A percentile compares a stretch with the other conserved stretches of the same genome.
These are phyloP conservation scores for Bicyclus anynana DNA, from an alignment of 1,140 invertebrate genomes.

Conservation along the genomic window DNA sequence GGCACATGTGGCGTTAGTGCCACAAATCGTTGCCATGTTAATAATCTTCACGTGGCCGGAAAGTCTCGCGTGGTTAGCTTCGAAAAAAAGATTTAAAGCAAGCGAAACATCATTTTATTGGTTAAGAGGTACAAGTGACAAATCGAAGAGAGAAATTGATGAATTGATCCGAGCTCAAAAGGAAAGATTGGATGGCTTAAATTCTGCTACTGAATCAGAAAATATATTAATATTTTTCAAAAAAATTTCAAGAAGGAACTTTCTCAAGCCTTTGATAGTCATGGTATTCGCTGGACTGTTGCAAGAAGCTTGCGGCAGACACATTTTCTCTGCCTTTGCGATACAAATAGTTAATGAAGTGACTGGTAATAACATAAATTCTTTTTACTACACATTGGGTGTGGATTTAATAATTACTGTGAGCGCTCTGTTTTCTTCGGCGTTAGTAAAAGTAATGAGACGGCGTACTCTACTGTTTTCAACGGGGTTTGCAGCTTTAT, in stretches of 20 bases:
- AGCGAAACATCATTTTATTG: slow-evolving; percentile 47
- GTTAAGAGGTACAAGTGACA: slow-evolving; percentile 40
- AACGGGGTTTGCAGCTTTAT: slow-evolving; percentile 40
- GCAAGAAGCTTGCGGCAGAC: slow-evolving; percentile 50
- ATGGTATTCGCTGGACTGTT: slow-evolving; percentile 38
- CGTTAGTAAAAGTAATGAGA: slow-evolving; percentile 48
- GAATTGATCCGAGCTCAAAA: slow-evolving; percentile 46
- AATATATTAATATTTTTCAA: slow-evolving; percentile 32
- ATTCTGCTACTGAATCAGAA: not conserved
- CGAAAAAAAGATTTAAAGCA: slow-evolving; percentile 38
- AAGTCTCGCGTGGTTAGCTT: slow-evolving; percentile 53
- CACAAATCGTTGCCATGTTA: slow-evolving; percentile 29
- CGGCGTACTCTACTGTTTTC: slow-evolving; percentile 45
- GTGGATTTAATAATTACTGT: slow-evolving; percentile 53
- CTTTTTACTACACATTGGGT: slow-evolving; percentile 49
- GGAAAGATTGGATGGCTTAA: slow-evolving; percentile 12
- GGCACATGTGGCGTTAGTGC: slow-evolving; percentile 38
- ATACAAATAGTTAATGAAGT: slow-evolving; percentile 49
- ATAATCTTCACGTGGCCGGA: slow-evolving; percentile 55
- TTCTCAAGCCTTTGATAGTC: slow-evolving; percentile 47
- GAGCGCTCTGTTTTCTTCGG: slow-evolving; percentile 49
- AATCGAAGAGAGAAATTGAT: slow-evolving; percentile 40
- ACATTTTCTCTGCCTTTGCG: slow-evolving; percentile 58
- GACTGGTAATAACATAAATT: slow-evolving; percentile 36
- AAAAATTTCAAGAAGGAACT: slow-evolving; percentile 52